Evolutionary conservation across 2,888 invertebrate species (phyloP).

Genomic region (Dicyrtomina minuta): DNA sequence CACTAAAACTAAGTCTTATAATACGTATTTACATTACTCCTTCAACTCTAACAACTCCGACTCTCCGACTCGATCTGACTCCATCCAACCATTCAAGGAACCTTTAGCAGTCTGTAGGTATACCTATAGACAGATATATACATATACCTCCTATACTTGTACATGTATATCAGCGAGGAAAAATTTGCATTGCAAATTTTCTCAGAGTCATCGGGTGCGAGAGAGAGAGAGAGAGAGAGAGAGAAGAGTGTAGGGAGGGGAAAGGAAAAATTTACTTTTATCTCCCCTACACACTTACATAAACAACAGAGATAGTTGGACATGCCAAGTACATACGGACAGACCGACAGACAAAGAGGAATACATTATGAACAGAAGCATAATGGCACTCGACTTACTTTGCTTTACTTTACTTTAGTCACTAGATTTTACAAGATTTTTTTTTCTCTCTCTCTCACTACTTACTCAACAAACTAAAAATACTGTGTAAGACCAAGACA

Average conservation of each 20-base stretch:
- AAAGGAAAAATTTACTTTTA: slow-evolving; percentile 50
- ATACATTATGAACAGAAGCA: neutral
- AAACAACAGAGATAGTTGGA: slow-evolving; percentile 41
- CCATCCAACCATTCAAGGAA: no score
- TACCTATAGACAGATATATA: no score
- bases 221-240: neutral
- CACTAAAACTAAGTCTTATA: no score
- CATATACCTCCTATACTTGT: no score
- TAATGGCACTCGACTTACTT: neutral
- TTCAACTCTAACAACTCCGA: no score
- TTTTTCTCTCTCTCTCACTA: no score
- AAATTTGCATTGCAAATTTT: slow-evolving; percentile 31
- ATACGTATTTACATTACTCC: no score
- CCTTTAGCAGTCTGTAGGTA: no score
- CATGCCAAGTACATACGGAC: slow-evolving; percentile 1
- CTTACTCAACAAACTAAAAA: neutral
- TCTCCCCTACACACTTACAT: slow-evolving; percentile 53
- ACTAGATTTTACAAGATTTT: no score
- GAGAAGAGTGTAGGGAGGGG: neutral
- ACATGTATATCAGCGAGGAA: no score
- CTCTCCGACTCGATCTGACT: no score
- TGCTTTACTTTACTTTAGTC: neutral
- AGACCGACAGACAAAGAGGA: no score
- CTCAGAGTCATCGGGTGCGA: slow-evolving; percentile 10
- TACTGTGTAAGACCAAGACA: neutral